These are phyloP conservation scores for Pyrocoelia pectoralis DNA, from an alignment of 2,888 invertebrate species.

Conservation along the genomic window DNA sequence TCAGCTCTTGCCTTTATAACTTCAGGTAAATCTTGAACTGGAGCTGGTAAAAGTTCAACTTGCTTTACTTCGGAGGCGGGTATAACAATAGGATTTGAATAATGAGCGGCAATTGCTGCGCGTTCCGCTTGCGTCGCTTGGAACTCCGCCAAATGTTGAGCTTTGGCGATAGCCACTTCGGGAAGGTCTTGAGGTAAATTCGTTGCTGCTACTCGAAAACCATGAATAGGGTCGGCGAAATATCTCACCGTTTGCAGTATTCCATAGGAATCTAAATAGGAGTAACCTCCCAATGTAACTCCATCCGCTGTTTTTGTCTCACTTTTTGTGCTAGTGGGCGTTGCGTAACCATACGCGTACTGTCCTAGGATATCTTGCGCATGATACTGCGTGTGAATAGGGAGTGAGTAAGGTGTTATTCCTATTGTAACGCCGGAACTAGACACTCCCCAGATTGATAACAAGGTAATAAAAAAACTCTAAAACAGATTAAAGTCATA, in stretches of 20 bases:
- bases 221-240: constrained; percentile 68
- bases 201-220: constrained; percentile 72
- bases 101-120: constrained; percentile 41
- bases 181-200: constrained; percentile 66
- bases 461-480: constrained; percentile 15
- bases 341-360: constrained; percentile 70
- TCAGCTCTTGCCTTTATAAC: constrained; percentile 26
- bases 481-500: constrained; percentile 11
- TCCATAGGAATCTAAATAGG: constrained; percentile 73
- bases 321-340: constrained; percentile 70
- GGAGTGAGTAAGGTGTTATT: constrained; percentile 52
- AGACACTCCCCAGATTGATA: constrained; percentile 24
- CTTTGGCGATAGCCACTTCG: constrained; percentile 55
- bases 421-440: constrained; percentile 59
- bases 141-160: constrained; percentile 52
- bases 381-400: constrained; percentile 61
- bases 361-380: constrained; percentile 66
- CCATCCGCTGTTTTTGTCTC: constrained; percentile 70
- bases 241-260: constrained; percentile 71
- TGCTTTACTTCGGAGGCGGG: constrained; percentile 13
- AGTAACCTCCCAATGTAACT: constrained; percentile 71
- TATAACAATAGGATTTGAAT: not conserved
- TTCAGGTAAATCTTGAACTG: constrained; percentile 56
- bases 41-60: constrained; percentile 47
- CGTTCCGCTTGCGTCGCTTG: constrained; percentile 52